These are phyloP conservation scores for Glossosoma conforme DNA, from an alignment of 1,140 invertebrate genomes.

Conservation along the genomic window DNA sequence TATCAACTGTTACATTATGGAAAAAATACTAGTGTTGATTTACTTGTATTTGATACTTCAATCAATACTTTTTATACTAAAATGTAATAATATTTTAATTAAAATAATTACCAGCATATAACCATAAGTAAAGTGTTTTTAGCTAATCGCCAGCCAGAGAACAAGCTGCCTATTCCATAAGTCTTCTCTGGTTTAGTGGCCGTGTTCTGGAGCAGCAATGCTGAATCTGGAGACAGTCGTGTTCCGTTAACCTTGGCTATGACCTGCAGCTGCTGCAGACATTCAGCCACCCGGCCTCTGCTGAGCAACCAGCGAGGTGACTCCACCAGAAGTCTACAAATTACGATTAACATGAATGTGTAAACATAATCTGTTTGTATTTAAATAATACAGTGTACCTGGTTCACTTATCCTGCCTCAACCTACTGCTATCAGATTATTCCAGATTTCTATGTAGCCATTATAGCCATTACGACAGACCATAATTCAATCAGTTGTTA, in stretches of 20 bases:
- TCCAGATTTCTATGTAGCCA: too few relatives aligned
- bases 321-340: slow-evolving; percentile 52
- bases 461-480: too few relatives aligned
- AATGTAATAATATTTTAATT: too few relatives aligned
- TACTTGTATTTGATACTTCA: too few relatives aligned
- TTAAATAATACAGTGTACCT: too few relatives aligned
- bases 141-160: slow-evolving; percentile 51
- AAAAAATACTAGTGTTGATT: too few relatives aligned
- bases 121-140: slow-evolving; percentile 44
- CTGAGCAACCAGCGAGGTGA: slow-evolving; percentile 63
- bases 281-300: slow-evolving; percentile 52
- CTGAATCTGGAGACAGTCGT: slow-evolving; percentile 41
- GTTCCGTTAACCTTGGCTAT: slow-evolving; percentile 62
- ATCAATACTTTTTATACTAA: too few relatives aligned
- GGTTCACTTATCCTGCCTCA: too few relatives aligned
- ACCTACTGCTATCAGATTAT: too few relatives aligned
- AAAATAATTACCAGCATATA: slow-evolving; percentile 16
- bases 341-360: not conserved
- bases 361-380: too few relatives aligned
- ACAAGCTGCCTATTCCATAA: slow-evolving; percentile 53
- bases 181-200: slow-evolving; percentile 35
- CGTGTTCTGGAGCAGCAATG: slow-evolving; percentile 35
- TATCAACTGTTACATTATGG: too few relatives aligned
- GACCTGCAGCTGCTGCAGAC: slow-evolving; percentile 51
- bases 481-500: too few relatives aligned